Evolutionary conservation across 2,797 vertebrate genomes (phyloP).

Genomic region (Trematomus bernacchii): DNA sequence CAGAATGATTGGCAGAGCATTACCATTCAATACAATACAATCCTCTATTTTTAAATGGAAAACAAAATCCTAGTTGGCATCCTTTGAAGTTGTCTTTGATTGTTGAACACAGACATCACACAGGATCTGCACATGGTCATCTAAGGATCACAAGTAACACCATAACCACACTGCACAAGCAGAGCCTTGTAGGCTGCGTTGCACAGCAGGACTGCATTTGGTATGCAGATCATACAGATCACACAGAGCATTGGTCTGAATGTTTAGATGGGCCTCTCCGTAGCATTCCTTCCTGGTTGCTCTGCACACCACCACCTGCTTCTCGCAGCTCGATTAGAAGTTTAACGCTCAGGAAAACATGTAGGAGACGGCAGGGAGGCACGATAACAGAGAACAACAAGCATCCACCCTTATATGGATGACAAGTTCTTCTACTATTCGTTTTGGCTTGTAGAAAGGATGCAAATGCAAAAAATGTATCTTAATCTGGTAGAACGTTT

Average conservation of each 20-base stretch:
- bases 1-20: slow-evolving; percentile 33
- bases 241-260: slow-evolving; percentile 47
- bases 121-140: slow-evolving; percentile 31
- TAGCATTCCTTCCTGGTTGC: slow-evolving; percentile 67
- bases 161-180: slow-evolving; percentile 41
- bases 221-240: slow-evolving; percentile 57
- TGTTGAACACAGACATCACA: slow-evolving; percentile 48
- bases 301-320: slow-evolving; percentile 66
- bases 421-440: not conserved
- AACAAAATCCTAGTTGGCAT: slow-evolving; percentile 21
- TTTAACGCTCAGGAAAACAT: slow-evolving; percentile 25
- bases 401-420: not conserved
- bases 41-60: slow-evolving; percentile 38
- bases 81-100: slow-evolving; percentile 41
- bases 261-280: slow-evolving; percentile 74
- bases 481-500: not conserved
- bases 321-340: slow-evolving; percentile 45
- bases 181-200: slow-evolving; percentile 24
- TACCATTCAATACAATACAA: not conserved
- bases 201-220: slow-evolving; percentile 37
- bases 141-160: slow-evolving; percentile 62
- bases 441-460: slow-evolving; percentile 15
- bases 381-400: not conserved
- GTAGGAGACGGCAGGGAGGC: slow-evolving; percentile 12
- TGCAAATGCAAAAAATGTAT: slow-evolving; percentile 15